Conservation (phyloP, 2,113 vertebrate genomes). For the Clarias gariepinus region DNA sequence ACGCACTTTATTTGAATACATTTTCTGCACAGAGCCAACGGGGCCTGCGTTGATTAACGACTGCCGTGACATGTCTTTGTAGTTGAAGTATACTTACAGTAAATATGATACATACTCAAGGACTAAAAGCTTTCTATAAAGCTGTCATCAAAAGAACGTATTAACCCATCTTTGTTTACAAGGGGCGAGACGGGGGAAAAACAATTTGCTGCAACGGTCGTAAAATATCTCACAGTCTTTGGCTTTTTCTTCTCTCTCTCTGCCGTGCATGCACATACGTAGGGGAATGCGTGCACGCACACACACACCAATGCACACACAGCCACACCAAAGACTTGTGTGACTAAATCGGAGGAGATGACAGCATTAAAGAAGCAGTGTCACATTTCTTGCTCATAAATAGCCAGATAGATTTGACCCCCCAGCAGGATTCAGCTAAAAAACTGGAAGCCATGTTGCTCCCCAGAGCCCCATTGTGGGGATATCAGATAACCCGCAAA, state of each 20-base stretch:
- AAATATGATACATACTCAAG: slow-evolving; percentile 82
- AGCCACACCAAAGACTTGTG: slow-evolving; percentile 66
- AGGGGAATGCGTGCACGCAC: slow-evolving; percentile 47
- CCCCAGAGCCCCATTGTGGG: slow-evolving; percentile 84
- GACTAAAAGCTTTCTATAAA: slow-evolving; percentile 84
- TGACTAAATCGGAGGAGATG: slow-evolving; percentile 86
- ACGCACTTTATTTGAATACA: slow-evolving; percentile 54
- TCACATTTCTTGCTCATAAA: slow-evolving; percentile 99
- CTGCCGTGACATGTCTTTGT: slow-evolving; percentile 65
- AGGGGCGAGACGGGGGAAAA: slow-evolving; percentile 73
- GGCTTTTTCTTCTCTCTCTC: slow-evolving; percentile 40
- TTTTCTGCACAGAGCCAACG: slow-evolving; percentile 68
- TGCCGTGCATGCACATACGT: slow-evolving; percentile 59
- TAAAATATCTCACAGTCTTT: slow-evolving; percentile 66
- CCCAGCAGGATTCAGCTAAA: slow-evolving; percentile 83
- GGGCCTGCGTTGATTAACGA: slow-evolving; percentile 60
- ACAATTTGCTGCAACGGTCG: slow-evolving; percentile 76
- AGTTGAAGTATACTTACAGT: slow-evolving; percentile 82
- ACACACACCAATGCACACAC: slow-evolving; percentile 50
- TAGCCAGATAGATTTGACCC: slow-evolving; percentile 97
- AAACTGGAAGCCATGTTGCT: slow-evolving; percentile 83
- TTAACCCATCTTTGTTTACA: slow-evolving; percentile 84
- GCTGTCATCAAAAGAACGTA: slow-evolving; percentile 78
- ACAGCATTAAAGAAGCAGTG: slow-evolving; percentile 91
- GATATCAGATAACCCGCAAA: slow-evolving; percentile 85